These are phyloP conservation scores for Oryzias celebensis DNA, from an alignment of 2,113 vertebrate genomes.

Conservation along the genomic window DNA sequence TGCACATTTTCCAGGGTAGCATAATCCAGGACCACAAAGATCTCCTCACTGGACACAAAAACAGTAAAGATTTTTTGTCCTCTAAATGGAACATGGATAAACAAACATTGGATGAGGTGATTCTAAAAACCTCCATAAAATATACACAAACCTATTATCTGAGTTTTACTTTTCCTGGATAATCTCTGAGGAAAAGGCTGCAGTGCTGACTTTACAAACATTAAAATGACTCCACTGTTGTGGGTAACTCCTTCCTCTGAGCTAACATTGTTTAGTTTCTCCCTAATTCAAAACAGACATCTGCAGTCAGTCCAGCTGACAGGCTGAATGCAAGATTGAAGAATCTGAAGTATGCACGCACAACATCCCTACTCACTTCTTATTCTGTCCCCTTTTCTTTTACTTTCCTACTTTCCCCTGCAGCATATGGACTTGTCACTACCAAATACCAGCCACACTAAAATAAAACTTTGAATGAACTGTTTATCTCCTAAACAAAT, in stretches of 20 bases:
- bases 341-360: conserved; percentile 64
- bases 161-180: conserved; percentile 3
- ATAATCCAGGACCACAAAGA: conserved; percentile 85
- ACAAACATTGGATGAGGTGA: neutral
- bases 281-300: conserved; percentile 62
- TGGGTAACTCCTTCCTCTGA: conserved; percentile 28
- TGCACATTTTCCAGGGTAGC: conserved; percentile 83
- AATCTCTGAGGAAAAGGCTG: conserved; percentile 10
- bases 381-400: conserved; percentile 21
- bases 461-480: neutral
- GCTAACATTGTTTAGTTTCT: conserved; percentile 63
- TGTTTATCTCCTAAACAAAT: neutral
- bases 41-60: conserved; percentile 81
- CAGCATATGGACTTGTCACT: conserved; percentile 34
- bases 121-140: neutral
- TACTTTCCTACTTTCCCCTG: conserved; percentile 11
- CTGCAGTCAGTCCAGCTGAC: conserved; percentile 42
- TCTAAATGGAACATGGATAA: neutral
- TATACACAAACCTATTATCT: no score
- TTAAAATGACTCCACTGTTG: conserved; percentile 44
- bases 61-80: neutral
- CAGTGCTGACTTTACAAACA: neutral
- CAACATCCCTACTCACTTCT: conserved; percentile 35
- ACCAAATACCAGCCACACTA: conserved; percentile 7
- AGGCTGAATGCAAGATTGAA: conserved; percentile 48